These are phyloP conservation scores for Marmota flaviventris DNA, from an alignment of 2,113 vertebrate genomes.

Conservation along the genomic window DNA sequence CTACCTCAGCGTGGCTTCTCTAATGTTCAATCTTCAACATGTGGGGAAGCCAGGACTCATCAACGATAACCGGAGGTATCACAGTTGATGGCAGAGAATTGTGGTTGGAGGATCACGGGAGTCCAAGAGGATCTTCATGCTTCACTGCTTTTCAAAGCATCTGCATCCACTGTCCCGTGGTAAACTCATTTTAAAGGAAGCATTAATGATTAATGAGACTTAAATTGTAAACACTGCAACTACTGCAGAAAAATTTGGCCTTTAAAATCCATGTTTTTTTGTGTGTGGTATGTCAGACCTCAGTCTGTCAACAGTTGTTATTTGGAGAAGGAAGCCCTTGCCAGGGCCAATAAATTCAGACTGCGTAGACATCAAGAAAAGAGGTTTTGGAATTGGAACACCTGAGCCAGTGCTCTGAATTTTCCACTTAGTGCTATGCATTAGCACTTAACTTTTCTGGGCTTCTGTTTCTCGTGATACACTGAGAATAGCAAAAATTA, in stretches of 20 bases:
- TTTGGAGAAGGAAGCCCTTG: neutral
- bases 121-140: neutral
- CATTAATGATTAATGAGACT: neutral
- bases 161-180: neutral
- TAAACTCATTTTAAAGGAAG: neutral
- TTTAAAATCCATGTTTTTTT: neutral
- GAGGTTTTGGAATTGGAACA: neutral
- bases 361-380: neutral
- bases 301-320: neutral
- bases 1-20: no score
- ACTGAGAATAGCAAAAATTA: neutral
- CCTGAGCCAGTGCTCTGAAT: neutral
- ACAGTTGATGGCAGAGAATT: neutral
- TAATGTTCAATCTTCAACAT: no score
- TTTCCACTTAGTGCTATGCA: neutral
- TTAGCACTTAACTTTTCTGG: neutral
- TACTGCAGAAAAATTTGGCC: neutral
- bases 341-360: neutral
- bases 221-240: neutral
- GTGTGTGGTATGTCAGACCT: neutral
- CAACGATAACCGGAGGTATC: no score
- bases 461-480: conserved; percentile 61
- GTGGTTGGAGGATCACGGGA: neutral
- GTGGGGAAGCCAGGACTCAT: no score
- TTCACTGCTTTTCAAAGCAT: neutral